Conservation (phyloP, 53 echinoderm and acorn worm species). For the Henricia sp. region DNA sequence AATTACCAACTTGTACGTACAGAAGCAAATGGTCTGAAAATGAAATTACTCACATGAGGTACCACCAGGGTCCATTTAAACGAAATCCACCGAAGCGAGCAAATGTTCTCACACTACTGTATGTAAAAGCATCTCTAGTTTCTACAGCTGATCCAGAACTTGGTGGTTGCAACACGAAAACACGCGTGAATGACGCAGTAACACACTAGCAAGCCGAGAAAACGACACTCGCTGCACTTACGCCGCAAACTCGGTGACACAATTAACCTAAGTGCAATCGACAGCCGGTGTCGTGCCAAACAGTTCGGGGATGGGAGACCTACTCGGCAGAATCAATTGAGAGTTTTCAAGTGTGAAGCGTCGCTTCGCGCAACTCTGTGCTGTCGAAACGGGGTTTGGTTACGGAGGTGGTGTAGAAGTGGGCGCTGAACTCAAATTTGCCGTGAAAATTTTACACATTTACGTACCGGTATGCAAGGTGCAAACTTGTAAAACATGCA, state of each 20-base stretch:
- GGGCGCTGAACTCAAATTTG: no score
- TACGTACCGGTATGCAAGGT: no score
- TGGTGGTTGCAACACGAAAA: neutral
- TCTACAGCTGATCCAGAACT: no score
- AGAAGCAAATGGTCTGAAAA: no score
- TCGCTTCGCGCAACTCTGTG: neutral
- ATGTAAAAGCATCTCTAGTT: no score
- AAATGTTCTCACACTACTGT: no score
- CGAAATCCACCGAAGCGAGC: no score
- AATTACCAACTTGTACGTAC: no score
- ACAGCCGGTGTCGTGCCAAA: neutral
- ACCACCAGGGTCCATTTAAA: no score
- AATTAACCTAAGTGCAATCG: conserved; percentile 32
- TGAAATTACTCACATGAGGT: no score
- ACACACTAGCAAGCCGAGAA: neutral
- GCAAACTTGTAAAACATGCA: neutral
- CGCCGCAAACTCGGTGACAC: conserved; percentile 20
- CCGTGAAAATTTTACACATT: no score
- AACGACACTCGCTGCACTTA: neutral
- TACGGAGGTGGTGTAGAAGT: neutral
- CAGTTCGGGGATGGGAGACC: neutral
- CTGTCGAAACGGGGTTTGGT: neutral
- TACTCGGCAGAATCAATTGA: conserved; percentile 22
- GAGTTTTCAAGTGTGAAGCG: conserved; percentile 20
- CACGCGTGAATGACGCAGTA: neutral